A percentile compares a stretch with the other conserved stretches of the same genome.
Evolutionary conservation across 2,888 invertebrate genomes (phyloP).

Genomic region (Drosophila sordidula): DNA sequence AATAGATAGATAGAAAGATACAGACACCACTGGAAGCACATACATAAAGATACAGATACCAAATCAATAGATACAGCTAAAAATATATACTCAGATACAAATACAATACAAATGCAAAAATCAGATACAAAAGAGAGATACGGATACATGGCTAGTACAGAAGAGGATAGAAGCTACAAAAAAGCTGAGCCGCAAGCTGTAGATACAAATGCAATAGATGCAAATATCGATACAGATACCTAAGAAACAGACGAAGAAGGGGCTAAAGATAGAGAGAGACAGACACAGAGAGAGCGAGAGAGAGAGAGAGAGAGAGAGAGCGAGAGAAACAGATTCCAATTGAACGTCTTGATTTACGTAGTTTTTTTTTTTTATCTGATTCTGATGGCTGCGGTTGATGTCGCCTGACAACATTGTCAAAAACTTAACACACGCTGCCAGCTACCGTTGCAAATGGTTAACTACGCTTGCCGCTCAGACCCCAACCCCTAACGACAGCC

Average conservation of each 20-base stretch:
- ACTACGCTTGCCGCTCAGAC: constrained; percentile 19
- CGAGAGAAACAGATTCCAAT: constrained; percentile 23
- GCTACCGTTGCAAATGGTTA: constrained; percentile 39
- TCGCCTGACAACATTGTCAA: constrained; percentile 60
- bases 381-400: constrained; percentile 57
- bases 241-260: neutral
- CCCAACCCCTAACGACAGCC: neutral
- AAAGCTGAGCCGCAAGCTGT: neutral
- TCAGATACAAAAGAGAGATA: constrained; percentile 1
- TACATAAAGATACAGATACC: constrained; percentile 8
- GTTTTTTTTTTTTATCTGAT: constrained; percentile 22
- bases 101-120: constrained; percentile 3
- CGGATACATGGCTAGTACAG: neutral
- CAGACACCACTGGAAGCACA: neutral
- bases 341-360: constrained; percentile 53
- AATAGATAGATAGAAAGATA: neutral
- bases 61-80: constrained; percentile 1
- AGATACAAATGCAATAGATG: neutral
- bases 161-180: neutral
- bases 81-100: constrained; percentile 12
- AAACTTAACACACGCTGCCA: constrained; percentile 44
- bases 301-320: neutral
- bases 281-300: too few species aligned
- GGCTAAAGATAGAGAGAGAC: neutral
- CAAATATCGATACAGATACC: neutral